Evolutionary conservation across 1,140 invertebrate genomes (phyloP).

Genomic region (Campoletis sonorensis): DNA sequence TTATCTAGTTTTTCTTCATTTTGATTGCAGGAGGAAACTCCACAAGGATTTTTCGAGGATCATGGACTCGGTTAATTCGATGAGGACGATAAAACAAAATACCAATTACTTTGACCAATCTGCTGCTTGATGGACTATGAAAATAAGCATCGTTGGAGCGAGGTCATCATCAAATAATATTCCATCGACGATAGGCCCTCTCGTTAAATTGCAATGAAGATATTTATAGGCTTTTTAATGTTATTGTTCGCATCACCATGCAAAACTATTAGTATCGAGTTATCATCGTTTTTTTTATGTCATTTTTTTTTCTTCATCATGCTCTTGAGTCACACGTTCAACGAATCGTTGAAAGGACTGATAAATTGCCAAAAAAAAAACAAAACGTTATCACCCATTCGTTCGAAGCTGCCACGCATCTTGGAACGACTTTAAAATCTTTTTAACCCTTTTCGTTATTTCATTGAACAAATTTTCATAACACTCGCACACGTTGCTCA

Average conservation of each 20-base stretch:
- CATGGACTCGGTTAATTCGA: conserved; percentile 92
- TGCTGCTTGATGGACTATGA: conserved; percentile 6
- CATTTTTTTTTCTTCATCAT: not conserved
- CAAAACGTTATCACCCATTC: not conserved
- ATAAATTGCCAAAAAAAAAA: conserved; percentile 30
- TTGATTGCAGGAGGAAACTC: conserved; percentile 97
- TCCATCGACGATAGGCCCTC: conserved; percentile 28
- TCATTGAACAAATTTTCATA: no score
- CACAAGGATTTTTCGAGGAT: conserved; percentile 99
- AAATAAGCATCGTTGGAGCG: conserved; percentile 19
- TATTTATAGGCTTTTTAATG: conserved; percentile 37
- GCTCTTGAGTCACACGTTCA: not conserved
- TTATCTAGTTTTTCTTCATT: conserved; percentile 56
- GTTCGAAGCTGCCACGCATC: not conserved
- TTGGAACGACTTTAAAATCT: no score
- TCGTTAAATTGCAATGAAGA: conserved; percentile 31
- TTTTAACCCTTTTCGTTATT: no score
- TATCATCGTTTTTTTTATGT: not conserved
- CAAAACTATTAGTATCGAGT: conserved; percentile 1
- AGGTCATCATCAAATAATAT: conserved; percentile 12
- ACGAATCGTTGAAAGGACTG: conserved; percentile 18
- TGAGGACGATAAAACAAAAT: not conserved
- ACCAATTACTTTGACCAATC: conserved; percentile 12
- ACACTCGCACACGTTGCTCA: no score
- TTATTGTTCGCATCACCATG: conserved; percentile 24